phyloP scores from a whole-genome alignment of 2,888 invertebrate genomes.

The Tetramorium bicarinatum region DNA sequence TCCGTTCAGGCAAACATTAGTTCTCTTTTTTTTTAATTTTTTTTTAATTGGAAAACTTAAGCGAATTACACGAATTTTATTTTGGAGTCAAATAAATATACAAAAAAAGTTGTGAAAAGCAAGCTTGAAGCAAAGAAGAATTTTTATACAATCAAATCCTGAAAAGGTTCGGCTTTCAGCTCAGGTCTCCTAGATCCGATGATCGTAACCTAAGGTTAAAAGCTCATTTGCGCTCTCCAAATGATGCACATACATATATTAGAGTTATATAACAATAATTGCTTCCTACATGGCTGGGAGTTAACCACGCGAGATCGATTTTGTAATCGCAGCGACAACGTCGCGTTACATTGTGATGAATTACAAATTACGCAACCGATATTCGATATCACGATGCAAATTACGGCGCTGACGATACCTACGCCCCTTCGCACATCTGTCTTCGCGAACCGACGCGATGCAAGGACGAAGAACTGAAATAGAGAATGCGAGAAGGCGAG shows the following conservation, averaged over 20 bases:
- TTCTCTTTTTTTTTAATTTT: background rate
- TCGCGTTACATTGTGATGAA: conserved; percentile 35
- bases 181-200: background rate
- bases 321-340: background rate
- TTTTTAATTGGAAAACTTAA: background rate
- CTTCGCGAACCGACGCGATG: background rate
- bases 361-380: conserved; percentile 43
- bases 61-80: background rate
- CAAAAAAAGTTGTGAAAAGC: no score
- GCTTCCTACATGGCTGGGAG: conserved; percentile 20
- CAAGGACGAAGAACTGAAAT: conserved; percentile 63
- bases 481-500: conserved; percentile 45
- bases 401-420: conserved; percentile 19
- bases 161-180: background rate
- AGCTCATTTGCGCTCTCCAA: conserved; percentile 5
- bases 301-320: conserved; percentile 27
- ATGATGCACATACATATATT: conserved; percentile 5
- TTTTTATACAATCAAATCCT: background rate
- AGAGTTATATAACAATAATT: conserved; percentile 44
- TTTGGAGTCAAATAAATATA: background rate
- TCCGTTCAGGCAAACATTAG: background rate
- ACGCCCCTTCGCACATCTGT: conserved; percentile 27
- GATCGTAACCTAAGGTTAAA: background rate
- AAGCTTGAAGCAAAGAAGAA: background rate
- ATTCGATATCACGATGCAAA: conserved; percentile 41